These are phyloP conservation scores for Lepidothrix coronata DNA, from an alignment of 2,113 vertebrate genomes.

Conservation along the genomic window DNA sequence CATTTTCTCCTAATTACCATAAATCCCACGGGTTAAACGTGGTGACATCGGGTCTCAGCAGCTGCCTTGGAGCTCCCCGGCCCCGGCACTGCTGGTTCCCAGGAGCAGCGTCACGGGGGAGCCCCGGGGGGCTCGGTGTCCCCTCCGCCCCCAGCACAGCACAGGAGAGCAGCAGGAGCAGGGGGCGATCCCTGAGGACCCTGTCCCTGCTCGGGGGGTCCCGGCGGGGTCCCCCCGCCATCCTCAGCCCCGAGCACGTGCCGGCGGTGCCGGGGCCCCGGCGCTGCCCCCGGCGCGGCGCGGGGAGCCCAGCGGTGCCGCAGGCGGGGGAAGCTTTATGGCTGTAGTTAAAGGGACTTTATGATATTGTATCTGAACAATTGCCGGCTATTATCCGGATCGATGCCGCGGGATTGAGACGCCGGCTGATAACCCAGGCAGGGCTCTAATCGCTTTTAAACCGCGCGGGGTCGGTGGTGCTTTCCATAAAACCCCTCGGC, in stretches of 20 bases:
- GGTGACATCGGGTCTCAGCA: accelerated
- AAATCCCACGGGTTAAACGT: neutral
- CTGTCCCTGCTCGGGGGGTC: neutral
- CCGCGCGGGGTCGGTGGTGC: neutral
- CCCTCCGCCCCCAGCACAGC: neutral
- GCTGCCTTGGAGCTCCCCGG: neutral
- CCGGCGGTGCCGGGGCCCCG: accelerated
- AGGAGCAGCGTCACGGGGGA: neutral
- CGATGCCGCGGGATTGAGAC: conserved; percentile 47
- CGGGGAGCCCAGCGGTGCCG: neutral
- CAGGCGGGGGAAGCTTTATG: conserved; percentile 51
- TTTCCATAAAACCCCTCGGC: neutral
- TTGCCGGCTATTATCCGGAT: conserved; percentile 63
- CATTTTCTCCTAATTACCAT: neutral
- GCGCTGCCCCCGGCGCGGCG: neutral
- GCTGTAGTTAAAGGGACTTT: conserved; percentile 53
- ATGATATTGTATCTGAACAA: conserved; percentile 61
- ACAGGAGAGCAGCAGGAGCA: neutral
- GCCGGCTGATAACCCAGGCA: conserved; percentile 36
- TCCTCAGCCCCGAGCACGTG: neutral
- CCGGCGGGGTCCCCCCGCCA: accelerated
- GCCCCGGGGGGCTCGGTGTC: accelerated
- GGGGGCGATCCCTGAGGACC: accelerated
- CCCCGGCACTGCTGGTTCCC: accelerated
- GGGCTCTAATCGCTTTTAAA: neutral